Conservation (phyloP, 2,113 vertebrate genomes). For the Pseudonaja textilis region DNA sequence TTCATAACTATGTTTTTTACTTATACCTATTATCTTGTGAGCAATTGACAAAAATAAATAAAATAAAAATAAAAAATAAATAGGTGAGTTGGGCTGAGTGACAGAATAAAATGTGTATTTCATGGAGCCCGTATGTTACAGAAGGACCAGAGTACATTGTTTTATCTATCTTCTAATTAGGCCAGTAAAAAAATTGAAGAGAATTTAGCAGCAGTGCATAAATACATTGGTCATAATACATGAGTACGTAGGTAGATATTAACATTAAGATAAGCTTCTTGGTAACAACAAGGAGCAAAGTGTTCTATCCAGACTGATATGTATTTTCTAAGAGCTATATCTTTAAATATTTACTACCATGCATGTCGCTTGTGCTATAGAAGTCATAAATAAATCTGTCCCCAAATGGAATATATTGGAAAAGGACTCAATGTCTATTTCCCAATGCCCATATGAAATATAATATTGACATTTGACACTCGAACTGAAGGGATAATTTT, state of each 20-base stretch:
- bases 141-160: background rate
- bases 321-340: slow-evolving; percentile 23
- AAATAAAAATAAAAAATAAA: too few relatives aligned
- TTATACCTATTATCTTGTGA: too few relatives aligned
- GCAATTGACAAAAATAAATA: too few relatives aligned
- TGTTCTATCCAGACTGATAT: slow-evolving; percentile 29
- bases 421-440: slow-evolving; percentile 4
- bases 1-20: too few relatives aligned
- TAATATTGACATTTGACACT: slow-evolving; percentile 30
- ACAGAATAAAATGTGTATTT: background rate
- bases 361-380: slow-evolving; percentile 13
- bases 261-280: slow-evolving; percentile 11
- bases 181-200: background rate
- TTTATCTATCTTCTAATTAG: background rate
- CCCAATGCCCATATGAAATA: slow-evolving; percentile 26
- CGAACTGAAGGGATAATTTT: slow-evolving; percentile 9
- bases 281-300: slow-evolving; percentile 18
- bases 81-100: background rate
- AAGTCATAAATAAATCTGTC: slow-evolving; percentile 50
- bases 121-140: background rate
- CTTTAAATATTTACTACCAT: slow-evolving; percentile 19
- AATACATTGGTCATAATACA: background rate
- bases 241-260: background rate
- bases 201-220: background rate
- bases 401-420: slow-evolving; percentile 35